Evolutionary conservation across 2,113 vertebrate genomes (phyloP).

Genomic region (Hystrix cristata): DNA sequence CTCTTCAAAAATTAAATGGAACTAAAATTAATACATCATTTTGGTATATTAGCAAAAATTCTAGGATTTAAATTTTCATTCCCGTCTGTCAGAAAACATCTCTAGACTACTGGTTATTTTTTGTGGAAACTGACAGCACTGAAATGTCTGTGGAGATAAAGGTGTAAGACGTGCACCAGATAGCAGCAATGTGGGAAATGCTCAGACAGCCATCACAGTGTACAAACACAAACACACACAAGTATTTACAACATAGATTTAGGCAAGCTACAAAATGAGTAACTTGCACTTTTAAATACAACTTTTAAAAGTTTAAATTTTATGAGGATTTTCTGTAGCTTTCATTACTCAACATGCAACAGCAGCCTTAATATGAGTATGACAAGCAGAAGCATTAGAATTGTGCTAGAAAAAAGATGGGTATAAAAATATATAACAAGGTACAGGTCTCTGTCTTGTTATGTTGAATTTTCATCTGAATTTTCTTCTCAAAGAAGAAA

Average conservation of each 20-base stretch:
- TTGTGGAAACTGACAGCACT: conserved; percentile 48
- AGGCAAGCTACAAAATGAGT: conserved; percentile 82
- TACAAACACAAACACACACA: conserved; percentile 65
- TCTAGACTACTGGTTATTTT: conserved; percentile 28
- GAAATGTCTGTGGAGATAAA: conserved; percentile 75
- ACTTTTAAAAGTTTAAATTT: conserved; percentile 79
- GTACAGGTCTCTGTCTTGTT: conserved; percentile 81
- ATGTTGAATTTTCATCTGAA: conserved; percentile 79
- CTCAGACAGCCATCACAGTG: conserved; percentile 68
- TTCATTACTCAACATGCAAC: conserved; percentile 87
- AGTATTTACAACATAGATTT: conserved; percentile 72
- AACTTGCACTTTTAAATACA: conserved; percentile 75
- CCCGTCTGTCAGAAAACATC: conserved; percentile 40
- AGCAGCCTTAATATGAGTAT: conserved; percentile 81
- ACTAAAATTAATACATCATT: conserved; percentile 35
- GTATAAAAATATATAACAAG: conserved; percentile 77
- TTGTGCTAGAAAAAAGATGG: conserved; percentile 82
- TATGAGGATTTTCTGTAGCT: conserved; percentile 77
- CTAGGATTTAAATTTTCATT: conserved; percentile 61
- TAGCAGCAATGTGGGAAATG: conserved; percentile 71
- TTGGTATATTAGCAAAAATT: conserved; percentile 47
- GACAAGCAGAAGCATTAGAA: conserved; percentile 87
- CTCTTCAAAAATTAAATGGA: conserved; percentile 51
- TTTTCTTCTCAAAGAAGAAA: conserved; percentile 72
- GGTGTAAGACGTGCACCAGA: conserved; percentile 78